Evolutionary conservation across 1,140 invertebrate species (phyloP).

Genomic region (Geopemphigus sp.): DNA sequence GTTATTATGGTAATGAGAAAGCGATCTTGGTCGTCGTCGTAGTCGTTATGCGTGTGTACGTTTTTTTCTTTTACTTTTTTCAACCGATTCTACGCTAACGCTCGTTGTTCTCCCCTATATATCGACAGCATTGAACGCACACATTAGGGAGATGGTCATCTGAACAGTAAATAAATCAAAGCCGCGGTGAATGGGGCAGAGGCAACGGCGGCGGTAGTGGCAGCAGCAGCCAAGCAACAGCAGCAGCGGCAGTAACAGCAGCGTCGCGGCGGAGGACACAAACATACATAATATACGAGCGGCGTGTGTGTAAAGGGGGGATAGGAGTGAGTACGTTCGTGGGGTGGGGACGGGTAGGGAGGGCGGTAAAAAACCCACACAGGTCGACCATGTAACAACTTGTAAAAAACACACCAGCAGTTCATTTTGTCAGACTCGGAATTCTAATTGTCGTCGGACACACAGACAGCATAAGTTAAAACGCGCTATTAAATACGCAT

Average conservation of each 20-base stretch:
- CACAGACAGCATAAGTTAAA: slow-evolving; percentile 47
- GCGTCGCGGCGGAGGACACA: background rate
- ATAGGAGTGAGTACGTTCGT: background rate
- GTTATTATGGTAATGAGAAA: slow-evolving; percentile 49
- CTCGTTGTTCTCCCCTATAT: slow-evolving; percentile 23
- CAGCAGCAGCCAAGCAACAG: background rate
- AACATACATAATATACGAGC: slow-evolving; percentile 1
- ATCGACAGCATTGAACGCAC: slow-evolving; percentile 40
- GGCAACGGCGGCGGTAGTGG: background rate
- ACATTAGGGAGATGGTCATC: slow-evolving; percentile 48
- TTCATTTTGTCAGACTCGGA: slow-evolving; percentile 50
- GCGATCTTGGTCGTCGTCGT: slow-evolving; percentile 25
- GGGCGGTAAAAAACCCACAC: slow-evolving; percentile 49
- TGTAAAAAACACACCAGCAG: slow-evolving; percentile 48
- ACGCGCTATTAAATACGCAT: slow-evolving; percentile 50
- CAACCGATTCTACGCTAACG: slow-evolving; percentile 9
- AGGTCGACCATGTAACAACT: slow-evolving; percentile 49
- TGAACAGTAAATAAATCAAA: slow-evolving; percentile 49
- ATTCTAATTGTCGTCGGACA: slow-evolving; percentile 50
- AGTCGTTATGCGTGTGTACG: background rate
- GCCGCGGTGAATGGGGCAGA: slow-evolving; percentile 44
- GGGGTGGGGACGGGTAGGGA: background rate
- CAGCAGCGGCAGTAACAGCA: background rate
- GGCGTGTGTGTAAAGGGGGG: no score
- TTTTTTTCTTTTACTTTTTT: slow-evolving; percentile 27